Conservation (phyloP, 2,797 vertebrate genomes). For the Labeo calbasu region DNA sequence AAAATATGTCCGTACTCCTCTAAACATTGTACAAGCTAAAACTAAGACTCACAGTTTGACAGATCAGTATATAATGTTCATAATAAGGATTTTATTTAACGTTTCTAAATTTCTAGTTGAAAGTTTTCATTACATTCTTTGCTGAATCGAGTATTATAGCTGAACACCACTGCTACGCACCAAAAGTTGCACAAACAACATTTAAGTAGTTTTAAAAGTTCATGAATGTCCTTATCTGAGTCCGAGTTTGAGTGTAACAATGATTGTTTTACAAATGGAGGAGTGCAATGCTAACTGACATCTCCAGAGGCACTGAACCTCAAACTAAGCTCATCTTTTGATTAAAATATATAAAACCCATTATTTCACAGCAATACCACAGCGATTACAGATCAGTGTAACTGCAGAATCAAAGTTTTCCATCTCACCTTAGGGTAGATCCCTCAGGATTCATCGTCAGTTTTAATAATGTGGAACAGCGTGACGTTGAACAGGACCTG, state of each 20-base stretch:
- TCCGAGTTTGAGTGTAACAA: neutral
- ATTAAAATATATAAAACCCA: conserved; percentile 22
- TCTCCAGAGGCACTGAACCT: conserved; percentile 24
- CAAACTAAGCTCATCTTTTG: conserved; percentile 11
- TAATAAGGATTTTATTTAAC: neutral
- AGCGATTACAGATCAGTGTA: conserved; percentile 14
- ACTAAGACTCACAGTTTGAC: neutral
- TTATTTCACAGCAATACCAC: conserved; percentile 38
- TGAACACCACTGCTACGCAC: conserved; percentile 14
- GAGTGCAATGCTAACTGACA: conserved; percentile 1
- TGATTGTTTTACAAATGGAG: neutral
- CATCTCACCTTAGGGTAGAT: neutral
- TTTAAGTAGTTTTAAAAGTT: conserved; percentile 16
- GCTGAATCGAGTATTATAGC: neutral
- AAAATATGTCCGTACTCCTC: neutral
- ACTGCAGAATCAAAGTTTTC: neutral
- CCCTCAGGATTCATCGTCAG: conserved; percentile 89
- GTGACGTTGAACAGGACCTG: conserved; percentile 97
- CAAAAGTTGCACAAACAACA: conserved; percentile 9
- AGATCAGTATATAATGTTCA: neutral
- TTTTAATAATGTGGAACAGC: conserved; percentile 95
- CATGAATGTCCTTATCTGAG: conserved; percentile 7
- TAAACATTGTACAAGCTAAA: neutral
- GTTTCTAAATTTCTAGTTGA: neutral
- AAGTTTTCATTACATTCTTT: conserved; percentile 18